These are phyloP conservation scores for Eclectus roratus DNA, from an alignment of 2,113 vertebrate species.

Conservation along the genomic window DNA sequence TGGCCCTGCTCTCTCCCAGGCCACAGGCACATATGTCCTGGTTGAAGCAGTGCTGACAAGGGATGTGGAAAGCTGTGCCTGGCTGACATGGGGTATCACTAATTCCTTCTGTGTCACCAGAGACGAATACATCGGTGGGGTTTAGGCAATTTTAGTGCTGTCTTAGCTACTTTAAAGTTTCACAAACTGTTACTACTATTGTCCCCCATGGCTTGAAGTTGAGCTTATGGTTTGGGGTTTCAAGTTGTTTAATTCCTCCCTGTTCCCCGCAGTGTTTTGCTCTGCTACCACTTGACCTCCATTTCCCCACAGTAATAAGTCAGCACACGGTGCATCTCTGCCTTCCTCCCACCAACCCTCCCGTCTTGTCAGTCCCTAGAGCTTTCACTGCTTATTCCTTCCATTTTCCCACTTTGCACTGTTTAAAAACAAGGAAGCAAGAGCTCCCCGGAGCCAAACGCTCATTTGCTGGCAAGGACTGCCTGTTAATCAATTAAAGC, in stretches of 20 bases:
- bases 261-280: neutral
- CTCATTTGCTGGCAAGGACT: slow-evolving; percentile 52
- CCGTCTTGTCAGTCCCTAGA: neutral
- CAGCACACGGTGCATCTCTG: neutral
- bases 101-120: neutral
- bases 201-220: neutral
- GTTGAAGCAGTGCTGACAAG: accelerated
- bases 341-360: neutral
- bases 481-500: slow-evolving; percentile 67
- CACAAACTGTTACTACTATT: neutral
- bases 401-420: slow-evolving; percentile 51
- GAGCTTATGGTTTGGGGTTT: neutral
- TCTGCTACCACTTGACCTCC: neutral
- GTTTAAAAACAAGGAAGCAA: slow-evolving; percentile 66
- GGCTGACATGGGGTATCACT: neutral
- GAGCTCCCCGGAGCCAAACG: slow-evolving; percentile 47
- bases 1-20: neutral
- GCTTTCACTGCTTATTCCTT: slow-evolving; percentile 23
- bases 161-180: neutral
- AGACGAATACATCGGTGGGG: neutral
- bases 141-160: neutral
- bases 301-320: neutral
- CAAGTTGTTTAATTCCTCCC: neutral
- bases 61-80: neutral
- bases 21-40: accelerated